phyloP scores from a whole-genome alignment of 2,797 vertebrate species.

The Vipera latastei region DNA sequence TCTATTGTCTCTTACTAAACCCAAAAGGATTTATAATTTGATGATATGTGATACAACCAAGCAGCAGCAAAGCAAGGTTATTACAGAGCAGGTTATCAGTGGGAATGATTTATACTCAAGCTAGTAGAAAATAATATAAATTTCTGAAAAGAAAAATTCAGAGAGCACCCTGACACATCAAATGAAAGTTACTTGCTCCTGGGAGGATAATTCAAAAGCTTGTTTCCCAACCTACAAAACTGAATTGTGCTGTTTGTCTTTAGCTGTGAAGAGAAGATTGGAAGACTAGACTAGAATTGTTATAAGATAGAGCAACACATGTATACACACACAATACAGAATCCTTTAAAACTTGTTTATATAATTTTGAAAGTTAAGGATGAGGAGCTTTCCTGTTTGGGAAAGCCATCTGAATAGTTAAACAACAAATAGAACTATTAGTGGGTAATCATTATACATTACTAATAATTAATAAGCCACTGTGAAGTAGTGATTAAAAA shows the following conservation, averaged over 20 bases:
- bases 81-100: slow-evolving; percentile 43
- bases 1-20: slow-evolving; percentile 37
- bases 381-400: neutral
- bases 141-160: slow-evolving; percentile 40
- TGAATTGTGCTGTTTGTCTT: slow-evolving; percentile 6
- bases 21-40: slow-evolving; percentile 49
- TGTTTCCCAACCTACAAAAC: slow-evolving; percentile 13
- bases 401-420: neutral
- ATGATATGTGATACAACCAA: slow-evolving; percentile 39
- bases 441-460: neutral
- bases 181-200: slow-evolving; percentile 6
- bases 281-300: neutral
- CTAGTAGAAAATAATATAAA: slow-evolving; percentile 42
- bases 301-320: neutral
- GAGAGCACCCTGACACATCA: slow-evolving; percentile 1
- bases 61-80: slow-evolving; percentile 51
- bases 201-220: neutral
- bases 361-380: neutral
- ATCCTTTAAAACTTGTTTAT: neutral
- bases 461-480: neutral
- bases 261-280: neutral
- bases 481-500: neutral
- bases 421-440: neutral
- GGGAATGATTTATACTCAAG: slow-evolving; percentile 28
- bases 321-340: neutral